Base-by-base conservation (phyloP, 1,140 invertebrate genomes). In the Chironomus striatipennis region DNA sequence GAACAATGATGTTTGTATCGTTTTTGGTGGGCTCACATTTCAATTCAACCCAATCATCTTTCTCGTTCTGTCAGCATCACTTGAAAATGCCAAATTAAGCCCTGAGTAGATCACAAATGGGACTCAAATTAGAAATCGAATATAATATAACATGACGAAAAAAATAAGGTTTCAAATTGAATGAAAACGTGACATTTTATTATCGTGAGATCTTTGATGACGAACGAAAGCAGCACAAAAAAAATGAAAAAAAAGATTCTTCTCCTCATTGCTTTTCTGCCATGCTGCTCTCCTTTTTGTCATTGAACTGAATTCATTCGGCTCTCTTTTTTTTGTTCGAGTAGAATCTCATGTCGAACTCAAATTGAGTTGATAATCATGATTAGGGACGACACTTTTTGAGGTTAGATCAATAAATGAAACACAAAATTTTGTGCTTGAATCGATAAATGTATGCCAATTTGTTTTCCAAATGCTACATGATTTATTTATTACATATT, bases 141-240 rank as follows among this genome's bases (percentile, higher is more conserved):
- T n/a, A 9, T 18, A 70, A 18, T 18, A 70, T 34, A 34, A 34
- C 24, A 34, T 34, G 24, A 70, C 17, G 18, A 9, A 21, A 70
- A 70, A 70, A 70, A n/a, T 9, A 70, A 21, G 20, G 18, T 7
- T 70, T 21, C 17, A 70, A 70, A 18, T 70, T 70, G 17, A 70
- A 70, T 20, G 18, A 70, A 70, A 70, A 70, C 65, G 65, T 70
- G 65, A 70, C 65, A 70, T 70, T 70, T 9, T 70, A 21, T 12
- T 70, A 70, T 70, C 65, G 65, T 70, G 65, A 70, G 65, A 70
- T 70, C 65, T 70, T 9, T 10, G 18, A 57, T 57, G 47, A 57
- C 12, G 47, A 57, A 57, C 12, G 47, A 57, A 57, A n/a, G 47
- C 47, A n/a, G 47, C 24, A 34, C 24, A 34, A 34, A 15, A 57